Evolutionary conservation across 2,113 vertebrate species (phyloP).

Genomic region (Cavia porcellus): DNA sequence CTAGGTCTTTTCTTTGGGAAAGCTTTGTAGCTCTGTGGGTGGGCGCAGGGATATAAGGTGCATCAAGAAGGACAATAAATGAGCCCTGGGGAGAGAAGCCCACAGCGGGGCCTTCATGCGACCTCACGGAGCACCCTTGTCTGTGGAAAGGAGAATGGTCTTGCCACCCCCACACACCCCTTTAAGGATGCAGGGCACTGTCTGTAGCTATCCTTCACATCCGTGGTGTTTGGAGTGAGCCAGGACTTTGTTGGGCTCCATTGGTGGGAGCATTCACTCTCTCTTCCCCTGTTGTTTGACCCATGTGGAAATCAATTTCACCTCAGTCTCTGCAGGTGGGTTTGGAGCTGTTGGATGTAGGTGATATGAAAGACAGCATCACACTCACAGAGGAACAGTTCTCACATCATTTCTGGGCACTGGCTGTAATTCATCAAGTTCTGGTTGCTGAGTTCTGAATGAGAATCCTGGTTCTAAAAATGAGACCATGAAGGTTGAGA

Average conservation of each 20-base stretch:
- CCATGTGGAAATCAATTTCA: neutral
- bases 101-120: fast-evolving
- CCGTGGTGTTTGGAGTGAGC: fast-evolving
- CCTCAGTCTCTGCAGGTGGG: too few relatives aligned
- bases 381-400: neutral
- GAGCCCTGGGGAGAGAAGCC: neutral
- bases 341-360: neutral
- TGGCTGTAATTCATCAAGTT: fast-evolving
- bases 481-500: neutral
- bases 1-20: neutral
- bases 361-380: neutral
- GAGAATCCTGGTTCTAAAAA: neutral
- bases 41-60: fast-evolving
- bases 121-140: too few relatives aligned
- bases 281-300: neutral
- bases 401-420: neutral
- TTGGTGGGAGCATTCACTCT: neutral
- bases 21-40: neutral
- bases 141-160: neutral
- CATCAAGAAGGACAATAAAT: too few relatives aligned
- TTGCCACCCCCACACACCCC: fast-evolving
- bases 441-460: neutral
- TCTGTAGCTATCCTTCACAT: neutral
- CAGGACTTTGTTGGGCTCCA: fast-evolving
- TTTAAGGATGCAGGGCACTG: fast-evolving